A percentile compares a stretch with the other conserved stretches of the same genome.
These are phyloP conservation scores for Hippoglossus hippoglossus DNA, from an alignment of 2,797 vertebrate species.

Conservation along the genomic window DNA sequence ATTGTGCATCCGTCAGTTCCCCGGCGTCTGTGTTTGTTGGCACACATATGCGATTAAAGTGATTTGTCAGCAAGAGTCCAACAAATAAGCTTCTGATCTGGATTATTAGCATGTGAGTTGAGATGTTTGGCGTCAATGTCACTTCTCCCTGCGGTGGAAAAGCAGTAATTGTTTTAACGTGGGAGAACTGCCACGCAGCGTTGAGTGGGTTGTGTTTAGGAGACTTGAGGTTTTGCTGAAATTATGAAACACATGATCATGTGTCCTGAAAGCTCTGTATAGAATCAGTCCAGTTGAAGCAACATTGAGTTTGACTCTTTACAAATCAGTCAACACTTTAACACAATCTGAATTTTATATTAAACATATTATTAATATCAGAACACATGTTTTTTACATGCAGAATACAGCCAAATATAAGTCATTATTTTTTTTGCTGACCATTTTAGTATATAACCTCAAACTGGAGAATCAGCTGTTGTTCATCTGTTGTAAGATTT, in stretches of 20 bases:
- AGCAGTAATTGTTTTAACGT: slow-evolving; percentile 47
- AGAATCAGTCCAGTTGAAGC: neutral
- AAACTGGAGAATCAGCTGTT: too few species aligned
- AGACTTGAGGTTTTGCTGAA: slow-evolving; percentile 45
- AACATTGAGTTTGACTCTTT: too few species aligned
- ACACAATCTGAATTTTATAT: too few species aligned
- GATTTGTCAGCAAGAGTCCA: slow-evolving; percentile 27
- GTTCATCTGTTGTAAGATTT: too few species aligned
- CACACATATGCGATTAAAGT: slow-evolving; percentile 29
- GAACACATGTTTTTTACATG: too few species aligned
- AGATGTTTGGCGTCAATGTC: slow-evolving; percentile 39
- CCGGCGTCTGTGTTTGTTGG: slow-evolving; percentile 48
- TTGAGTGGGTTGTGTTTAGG: slow-evolving; percentile 50
- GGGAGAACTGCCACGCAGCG: slow-evolving; percentile 34
- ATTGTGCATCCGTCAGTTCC: slow-evolving; percentile 48
- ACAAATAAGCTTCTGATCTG: slow-evolving; percentile 41
- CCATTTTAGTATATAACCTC: too few species aligned
- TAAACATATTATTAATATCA: too few species aligned
- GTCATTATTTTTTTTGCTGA: too few species aligned
- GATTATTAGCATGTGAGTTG: slow-evolving; percentile 35
- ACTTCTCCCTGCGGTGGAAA: slow-evolving; percentile 27
- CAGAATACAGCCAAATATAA: too few species aligned
- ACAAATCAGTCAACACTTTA: too few species aligned
- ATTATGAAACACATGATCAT: slow-evolving; percentile 47
- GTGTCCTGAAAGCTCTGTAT: slow-evolving; percentile 19